Evolutionary conservation across 2,888 invertebrate species (phyloP), one percentile per base, ranked within the genome.

Genomic region (Crematogaster levior): DNA sequence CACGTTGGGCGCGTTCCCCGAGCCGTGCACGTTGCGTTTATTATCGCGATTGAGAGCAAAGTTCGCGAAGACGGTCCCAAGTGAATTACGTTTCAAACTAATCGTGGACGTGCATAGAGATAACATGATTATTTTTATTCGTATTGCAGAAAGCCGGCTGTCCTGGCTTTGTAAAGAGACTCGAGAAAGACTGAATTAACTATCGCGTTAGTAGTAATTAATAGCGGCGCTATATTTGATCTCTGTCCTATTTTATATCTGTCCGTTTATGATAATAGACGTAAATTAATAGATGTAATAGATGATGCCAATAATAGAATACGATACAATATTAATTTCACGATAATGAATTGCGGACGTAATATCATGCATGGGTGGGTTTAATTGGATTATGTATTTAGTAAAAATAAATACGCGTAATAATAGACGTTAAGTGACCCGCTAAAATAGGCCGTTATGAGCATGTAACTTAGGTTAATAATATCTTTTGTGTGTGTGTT

Each of bases 371-470:
- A 43, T 24, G 68, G 56, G 3, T 51, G 27, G 27, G 46, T 79
- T 43, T 79, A 79, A 79, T 79, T 79, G 77, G 77, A 79, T 79
- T 79, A 79, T 79, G 56, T 58, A 79, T 79, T 79, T 79, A 79
- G 56, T 24, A 79, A 79, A 79, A 79, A 68, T 79, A 58, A 68
- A 68, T 56, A 58, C 30, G 56, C 37, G 24, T 43, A 21, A 65
- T 65, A 43, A 79, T 79, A 56, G 56, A 58, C 34, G 43, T 68
- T 68, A 79, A 79, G 77, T 56, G 27, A 24, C 34, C 12, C 30
- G 43, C 53, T 43, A 68, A 30, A 77, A 43, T 6, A 15, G 7
- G 43, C 68, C 46, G 58, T 68, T 34, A 68, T 34, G 77, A 24
- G 68, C 40, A 40, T 53, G 43, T 77, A 68, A 79, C 77, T 68